Evolutionary conservation across 2,888 invertebrate genomes (phyloP), one percentile per base, ranked within the genome.

Genomic region (Mamestra brassicae): DNA sequence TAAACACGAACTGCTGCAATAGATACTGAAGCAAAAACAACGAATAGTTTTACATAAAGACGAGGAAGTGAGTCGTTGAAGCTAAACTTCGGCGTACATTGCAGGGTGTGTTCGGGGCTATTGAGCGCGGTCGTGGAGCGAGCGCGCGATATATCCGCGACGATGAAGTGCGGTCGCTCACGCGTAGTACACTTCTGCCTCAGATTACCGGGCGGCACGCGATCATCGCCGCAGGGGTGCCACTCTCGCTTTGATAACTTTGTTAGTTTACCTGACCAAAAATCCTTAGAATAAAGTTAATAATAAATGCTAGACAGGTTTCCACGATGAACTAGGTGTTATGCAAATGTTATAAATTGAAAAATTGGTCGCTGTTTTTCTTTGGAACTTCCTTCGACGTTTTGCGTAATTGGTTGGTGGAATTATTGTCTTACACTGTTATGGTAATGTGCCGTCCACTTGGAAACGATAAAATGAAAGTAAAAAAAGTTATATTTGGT

Each of bases 1-100:
- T 80, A 80, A 74, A 80, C 80, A 84, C 70, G 57, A 71, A 80
- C 61, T 60, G 38, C 65, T 68, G 74, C 80, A 80, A 80, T 84
- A 75, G 75, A 84, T 86, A 74, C 60, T 74, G 52, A 66, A 65
- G 66, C 78, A 76, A 81, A 66, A 84, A 78, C 74, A 65, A 65
- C 67, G 54, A 75, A 81, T 86, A 77, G 74, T 72, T 84, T 74
- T 71, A 71, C 67, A 78, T 84, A 76, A 74, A 72, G 74, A 74
- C 45, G 13, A 65, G 71, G 81, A 77, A 84, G 66, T 61, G 47
- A 78, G 71, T 75, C 68, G 50, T 81, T 15, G 58, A 75, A 69
- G 65, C 17, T 62, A 38, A 70, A 72, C 38, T 83, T 82, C 3
- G 15, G 3, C 42, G 57, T 75, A 70, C 86, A 74, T 38, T 58